These are phyloP conservation scores for Psylliodes chrysocephalus DNA, from an alignment of 2,888 invertebrate genomes.

Conservation along the genomic window DNA sequence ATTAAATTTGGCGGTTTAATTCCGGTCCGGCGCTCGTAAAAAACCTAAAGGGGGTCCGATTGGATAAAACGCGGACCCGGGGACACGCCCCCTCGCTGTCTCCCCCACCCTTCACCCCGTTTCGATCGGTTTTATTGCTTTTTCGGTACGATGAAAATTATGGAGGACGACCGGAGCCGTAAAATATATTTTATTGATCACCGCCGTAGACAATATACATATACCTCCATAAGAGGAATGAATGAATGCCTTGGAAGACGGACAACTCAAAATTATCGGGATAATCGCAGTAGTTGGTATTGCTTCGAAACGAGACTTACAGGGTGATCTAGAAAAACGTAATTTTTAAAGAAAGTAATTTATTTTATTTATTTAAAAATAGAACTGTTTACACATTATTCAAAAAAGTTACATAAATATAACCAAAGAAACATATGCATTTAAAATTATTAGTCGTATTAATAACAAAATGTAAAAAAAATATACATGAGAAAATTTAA, in stretches of 20 bases:
- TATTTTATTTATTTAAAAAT: too few relatives aligned
- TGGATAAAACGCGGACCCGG: constrained; percentile 53
- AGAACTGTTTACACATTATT: too few relatives aligned
- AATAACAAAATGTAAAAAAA: too few relatives aligned
- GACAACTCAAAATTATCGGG: constrained; percentile 16
- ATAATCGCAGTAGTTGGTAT: constrained; percentile 20
- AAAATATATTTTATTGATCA: constrained; percentile 36
- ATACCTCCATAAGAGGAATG: too few relatives aligned
- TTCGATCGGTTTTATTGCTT: constrained; percentile 28
- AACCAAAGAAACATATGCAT: too few relatives aligned
- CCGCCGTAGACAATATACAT: constrained; percentile 16
- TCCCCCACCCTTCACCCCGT: constrained; percentile 35
- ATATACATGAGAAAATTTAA: too few relatives aligned
- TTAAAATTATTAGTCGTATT: too few relatives aligned
- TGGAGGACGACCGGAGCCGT: constrained; percentile 17
- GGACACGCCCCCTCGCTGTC: constrained; percentile 48
- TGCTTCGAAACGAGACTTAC: neutral
- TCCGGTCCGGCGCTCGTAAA: constrained; percentile 58
- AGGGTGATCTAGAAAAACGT: neutral
- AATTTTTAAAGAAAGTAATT: too few relatives aligned
- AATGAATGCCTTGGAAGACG: neutral
- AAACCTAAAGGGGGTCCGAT: constrained; percentile 50
- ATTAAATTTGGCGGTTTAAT: constrained; percentile 64
- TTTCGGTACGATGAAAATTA: constrained; percentile 34
- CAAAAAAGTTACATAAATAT: too few relatives aligned